phyloP scores from a whole-genome alignment of 30 jellyfish, hydroid and myxozoan genomes.

The Hydractinia echinata region DNA sequence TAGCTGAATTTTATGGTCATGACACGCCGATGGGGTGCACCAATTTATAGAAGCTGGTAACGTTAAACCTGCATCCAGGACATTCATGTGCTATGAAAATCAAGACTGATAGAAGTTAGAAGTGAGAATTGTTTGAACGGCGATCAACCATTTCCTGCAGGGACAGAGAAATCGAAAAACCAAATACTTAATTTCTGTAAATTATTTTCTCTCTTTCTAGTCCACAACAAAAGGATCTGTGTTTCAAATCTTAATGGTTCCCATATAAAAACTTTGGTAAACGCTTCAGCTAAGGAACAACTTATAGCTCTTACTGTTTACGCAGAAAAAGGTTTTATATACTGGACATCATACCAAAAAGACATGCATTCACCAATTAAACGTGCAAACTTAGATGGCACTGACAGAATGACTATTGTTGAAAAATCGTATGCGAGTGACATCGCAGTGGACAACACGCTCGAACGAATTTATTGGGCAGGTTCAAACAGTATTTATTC shows the following conservation, averaged over 20 bases:
- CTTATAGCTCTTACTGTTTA: constrained; percentile 84
- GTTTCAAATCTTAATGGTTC: constrained; percentile 87
- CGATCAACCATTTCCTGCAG: not conserved
- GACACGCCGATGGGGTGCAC: no score
- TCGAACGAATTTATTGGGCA: constrained; percentile 78
- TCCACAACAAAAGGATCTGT: constrained; percentile 36
- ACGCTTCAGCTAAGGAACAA: constrained; percentile 36
- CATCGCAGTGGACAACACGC: constrained; percentile 62
- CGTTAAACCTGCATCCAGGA: no score
- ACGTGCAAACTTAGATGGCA: constrained; percentile 85
- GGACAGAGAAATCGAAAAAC: not conserved
- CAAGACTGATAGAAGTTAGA: no score
- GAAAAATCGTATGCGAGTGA: constrained; percentile 23
- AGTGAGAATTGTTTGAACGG: no score
- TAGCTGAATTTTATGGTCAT: no score
- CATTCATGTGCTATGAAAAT: no score
- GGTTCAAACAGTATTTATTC: constrained; percentile 66
- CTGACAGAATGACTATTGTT: constrained; percentile 39
- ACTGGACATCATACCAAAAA: constrained; percentile 78
- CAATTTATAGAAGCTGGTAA: no score
- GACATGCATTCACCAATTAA: constrained; percentile 39
- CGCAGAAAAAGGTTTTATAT: constrained; percentile 68
- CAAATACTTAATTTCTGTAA: not conserved
- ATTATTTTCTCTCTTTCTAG: constrained; percentile 25
- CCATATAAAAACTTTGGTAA: constrained; percentile 43